Evolutionary conservation across 2,797 vertebrate genomes (phyloP).

Genomic region (Halcyon chelicuti): DNA sequence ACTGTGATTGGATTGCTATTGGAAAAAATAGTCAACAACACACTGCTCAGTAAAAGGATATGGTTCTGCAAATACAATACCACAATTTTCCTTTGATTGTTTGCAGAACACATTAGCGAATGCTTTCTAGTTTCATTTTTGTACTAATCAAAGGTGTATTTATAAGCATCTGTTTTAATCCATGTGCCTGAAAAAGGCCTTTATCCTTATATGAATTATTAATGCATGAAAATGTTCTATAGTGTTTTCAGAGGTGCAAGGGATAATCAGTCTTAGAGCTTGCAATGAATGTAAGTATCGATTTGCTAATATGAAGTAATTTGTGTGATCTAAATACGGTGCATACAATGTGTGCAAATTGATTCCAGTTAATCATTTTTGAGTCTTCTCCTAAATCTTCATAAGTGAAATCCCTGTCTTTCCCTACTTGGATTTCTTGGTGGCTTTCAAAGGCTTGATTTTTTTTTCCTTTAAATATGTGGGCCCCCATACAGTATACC

Average conservation of each 20-base stretch:
- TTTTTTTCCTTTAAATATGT: constrained; percentile 16
- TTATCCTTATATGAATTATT: constrained; percentile 6
- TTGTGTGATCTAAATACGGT: constrained; percentile 44
- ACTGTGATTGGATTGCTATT: not conserved
- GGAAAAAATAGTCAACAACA: not conserved
- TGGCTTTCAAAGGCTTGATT: constrained; percentile 12
- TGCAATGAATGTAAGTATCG: constrained; percentile 5
- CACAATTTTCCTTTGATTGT: not conserved
- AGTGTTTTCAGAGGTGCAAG: not conserved
- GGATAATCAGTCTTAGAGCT: constrained; percentile 13
- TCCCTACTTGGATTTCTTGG: not conserved
- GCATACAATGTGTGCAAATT: constrained; percentile 34
- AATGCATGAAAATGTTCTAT: not conserved
- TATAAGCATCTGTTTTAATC: not conserved
- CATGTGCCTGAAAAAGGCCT: not conserved
- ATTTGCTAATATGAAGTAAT: constrained; percentile 56
- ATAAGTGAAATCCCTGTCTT: not conserved
- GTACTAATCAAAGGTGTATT: not conserved
- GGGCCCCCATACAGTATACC: not conserved
- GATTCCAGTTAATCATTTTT: constrained; percentile 35
- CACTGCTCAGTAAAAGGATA: not conserved
- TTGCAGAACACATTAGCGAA: not conserved
- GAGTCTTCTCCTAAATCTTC: constrained; percentile 6
- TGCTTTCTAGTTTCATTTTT: not conserved
- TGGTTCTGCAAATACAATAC: not conserved